Conservation (phyloP, 2,797 vertebrate species). For the Eospalax fontanierii region DNA sequence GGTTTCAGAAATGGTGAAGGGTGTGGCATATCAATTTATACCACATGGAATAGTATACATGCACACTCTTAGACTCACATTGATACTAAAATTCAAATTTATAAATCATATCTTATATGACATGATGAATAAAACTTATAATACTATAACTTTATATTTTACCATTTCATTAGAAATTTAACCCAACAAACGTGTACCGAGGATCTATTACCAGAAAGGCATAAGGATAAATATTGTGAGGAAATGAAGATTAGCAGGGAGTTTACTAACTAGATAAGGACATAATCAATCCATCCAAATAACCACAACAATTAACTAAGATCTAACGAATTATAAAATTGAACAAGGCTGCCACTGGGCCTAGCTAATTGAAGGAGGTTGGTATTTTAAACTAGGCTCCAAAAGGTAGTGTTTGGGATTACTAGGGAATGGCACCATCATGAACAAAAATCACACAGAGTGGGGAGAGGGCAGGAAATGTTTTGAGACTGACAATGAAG, state of each 20-base stretch:
- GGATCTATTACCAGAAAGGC: background rate
- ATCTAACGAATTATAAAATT: background rate
- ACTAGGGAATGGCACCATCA: background rate
- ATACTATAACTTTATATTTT: background rate
- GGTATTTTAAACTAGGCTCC: background rate
- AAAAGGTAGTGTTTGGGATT: slow-evolving; percentile 12
- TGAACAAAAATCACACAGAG: background rate
- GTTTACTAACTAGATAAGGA: background rate
- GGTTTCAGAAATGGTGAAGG: slow-evolving; percentile 35
- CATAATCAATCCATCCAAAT: background rate
- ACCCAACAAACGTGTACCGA: background rate
- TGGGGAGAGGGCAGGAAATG: background rate
- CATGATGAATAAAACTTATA: background rate
- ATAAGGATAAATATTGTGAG: background rate
- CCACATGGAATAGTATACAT: background rate
- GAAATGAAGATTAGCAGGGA: slow-evolving; percentile 11
- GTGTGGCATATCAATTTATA: background rate
- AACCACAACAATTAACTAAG: slow-evolving; percentile 16
- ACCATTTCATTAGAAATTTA: slow-evolving; percentile 63
- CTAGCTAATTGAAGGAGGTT: background rate
- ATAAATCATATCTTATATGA: background rate
- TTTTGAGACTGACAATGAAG: background rate
- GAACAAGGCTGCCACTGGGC: background rate
- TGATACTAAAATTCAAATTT: slow-evolving; percentile 3
- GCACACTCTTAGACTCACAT: background rate